These are phyloP conservation scores for Zaprionus ghesquierei DNA, from an alignment of 1,140 invertebrate species.

Conservation along the genomic window DNA sequence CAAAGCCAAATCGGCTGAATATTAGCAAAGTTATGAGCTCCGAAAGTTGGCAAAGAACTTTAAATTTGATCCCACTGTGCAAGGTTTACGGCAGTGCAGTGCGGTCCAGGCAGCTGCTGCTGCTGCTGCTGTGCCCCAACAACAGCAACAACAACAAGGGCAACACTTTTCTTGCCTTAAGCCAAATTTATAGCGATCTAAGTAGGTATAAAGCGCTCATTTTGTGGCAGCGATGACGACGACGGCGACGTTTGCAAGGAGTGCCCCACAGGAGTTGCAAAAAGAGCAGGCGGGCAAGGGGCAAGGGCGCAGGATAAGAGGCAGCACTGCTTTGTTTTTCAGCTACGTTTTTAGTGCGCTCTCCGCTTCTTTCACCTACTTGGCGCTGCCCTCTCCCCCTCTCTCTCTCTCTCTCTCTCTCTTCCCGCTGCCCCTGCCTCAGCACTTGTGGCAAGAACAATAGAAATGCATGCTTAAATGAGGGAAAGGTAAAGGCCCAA, in stretches of 20 bases:
- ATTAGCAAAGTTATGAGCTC: not conserved
- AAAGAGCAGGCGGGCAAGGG: not conserved
- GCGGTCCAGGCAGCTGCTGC: not conserved
- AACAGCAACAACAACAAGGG: conserved; percentile 32
- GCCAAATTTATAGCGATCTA: conserved; percentile 80
- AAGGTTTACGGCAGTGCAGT: not conserved
- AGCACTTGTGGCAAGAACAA: conserved; percentile 57
- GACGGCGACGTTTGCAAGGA: conserved; percentile 72
- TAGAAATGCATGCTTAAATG: conserved; percentile 67
- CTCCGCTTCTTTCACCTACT: not conserved
- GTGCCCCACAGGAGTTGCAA: conserved; percentile 66
- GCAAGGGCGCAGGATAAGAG: not conserved
- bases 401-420: conserved; percentile 11
- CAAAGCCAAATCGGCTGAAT: no score
- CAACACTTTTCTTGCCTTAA: conserved; percentile 81
- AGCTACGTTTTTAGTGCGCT: conserved; percentile 47
- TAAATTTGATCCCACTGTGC: not conserved
- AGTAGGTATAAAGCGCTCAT: conserved; percentile 80
- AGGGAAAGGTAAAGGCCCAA: conserved; percentile 17
- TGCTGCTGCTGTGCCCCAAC: not conserved
- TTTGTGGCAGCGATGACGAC: conserved; percentile 67
- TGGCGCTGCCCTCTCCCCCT: not conserved
- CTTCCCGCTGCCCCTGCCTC: conserved; percentile 2
- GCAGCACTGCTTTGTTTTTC: conserved; percentile 40
- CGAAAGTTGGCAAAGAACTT: not conserved